Evolutionary conservation across 2,888 invertebrate species (phyloP).

Genomic region (Tigriopus californicus): DNA sequence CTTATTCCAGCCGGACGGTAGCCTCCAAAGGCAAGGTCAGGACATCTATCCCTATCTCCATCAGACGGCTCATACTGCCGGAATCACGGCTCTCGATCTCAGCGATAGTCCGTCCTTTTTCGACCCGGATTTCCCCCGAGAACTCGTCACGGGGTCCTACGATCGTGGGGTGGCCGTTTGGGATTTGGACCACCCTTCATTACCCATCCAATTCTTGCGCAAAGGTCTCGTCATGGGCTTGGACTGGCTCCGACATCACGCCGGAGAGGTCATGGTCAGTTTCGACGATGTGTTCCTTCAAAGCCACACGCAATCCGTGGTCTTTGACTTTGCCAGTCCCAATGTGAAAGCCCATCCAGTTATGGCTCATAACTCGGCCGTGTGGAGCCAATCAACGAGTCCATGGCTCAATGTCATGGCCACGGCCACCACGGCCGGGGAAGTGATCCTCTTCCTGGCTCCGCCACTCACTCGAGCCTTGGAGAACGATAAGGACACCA

Average conservation of each 20-base stretch:
- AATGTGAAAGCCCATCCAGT: background rate
- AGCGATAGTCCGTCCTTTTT: background rate
- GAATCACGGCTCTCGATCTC: background rate
- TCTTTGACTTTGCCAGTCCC: background rate
- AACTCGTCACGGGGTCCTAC: background rate
- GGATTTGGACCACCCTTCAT: background rate
- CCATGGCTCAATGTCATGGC: conserved; percentile 1
- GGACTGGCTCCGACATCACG: background rate
- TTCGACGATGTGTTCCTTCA: conserved; percentile 12
- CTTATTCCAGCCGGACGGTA: too few species aligned
- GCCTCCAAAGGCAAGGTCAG: too few species aligned
- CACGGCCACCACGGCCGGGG: conserved; percentile 2
- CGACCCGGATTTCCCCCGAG: background rate
- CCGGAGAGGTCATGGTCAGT: background rate
- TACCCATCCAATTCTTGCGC: background rate
- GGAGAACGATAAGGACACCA: conserved; percentile 2
- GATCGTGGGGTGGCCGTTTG: background rate
- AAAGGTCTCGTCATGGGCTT: conserved; percentile 1
- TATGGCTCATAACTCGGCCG: conserved; percentile 4
- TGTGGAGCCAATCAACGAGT: background rate
- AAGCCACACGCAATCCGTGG: conserved; percentile 5
- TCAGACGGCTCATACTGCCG: background rate
- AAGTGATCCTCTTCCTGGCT: conserved; percentile 5
- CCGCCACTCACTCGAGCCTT: background rate
- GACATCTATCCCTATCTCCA: too few species aligned